phyloP scores from a whole-genome alignment of 2,113 vertebrate genomes.

The Pluvianellus socialis region DNA sequence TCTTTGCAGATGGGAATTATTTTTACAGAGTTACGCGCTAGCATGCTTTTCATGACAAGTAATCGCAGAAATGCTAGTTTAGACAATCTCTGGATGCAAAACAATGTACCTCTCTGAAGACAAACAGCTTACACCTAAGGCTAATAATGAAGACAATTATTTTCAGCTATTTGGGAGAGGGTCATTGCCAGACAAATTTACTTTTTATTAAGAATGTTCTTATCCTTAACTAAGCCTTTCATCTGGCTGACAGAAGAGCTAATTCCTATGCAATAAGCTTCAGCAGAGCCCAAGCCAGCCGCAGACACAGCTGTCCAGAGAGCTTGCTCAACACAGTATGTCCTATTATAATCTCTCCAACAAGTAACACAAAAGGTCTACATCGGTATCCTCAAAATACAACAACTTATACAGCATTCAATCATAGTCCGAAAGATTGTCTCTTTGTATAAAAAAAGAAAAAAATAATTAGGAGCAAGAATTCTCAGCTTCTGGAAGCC shows the following conservation, averaged over 20 bases:
- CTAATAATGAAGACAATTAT: neutral
- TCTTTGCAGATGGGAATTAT: slow-evolving; percentile 5
- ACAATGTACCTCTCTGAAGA: neutral
- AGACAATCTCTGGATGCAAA: neutral
- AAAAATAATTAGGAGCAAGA: neutral
- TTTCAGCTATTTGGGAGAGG: neutral
- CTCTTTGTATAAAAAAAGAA: neutral
- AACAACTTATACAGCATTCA: neutral
- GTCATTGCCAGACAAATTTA: neutral
- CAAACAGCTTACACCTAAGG: neutral
- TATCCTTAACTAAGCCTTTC: neutral
- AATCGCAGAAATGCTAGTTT: neutral
- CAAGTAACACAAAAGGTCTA: neutral
- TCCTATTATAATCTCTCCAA: neutral
- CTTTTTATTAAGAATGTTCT: neutral
- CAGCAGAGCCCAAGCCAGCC: neutral
- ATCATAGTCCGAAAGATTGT: accelerated
- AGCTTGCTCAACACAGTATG: neutral
- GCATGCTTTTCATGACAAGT: neutral
- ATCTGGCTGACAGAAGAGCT: neutral
- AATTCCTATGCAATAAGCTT: neutral
- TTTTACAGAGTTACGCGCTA: neutral
- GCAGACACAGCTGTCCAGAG: neutral
- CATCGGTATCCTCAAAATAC: neutral
- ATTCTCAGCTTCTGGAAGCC: neutral